Base-by-base conservation (phyloP, 2,113 vertebrate species). In the Tenebrosternarchus preto region DNA sequence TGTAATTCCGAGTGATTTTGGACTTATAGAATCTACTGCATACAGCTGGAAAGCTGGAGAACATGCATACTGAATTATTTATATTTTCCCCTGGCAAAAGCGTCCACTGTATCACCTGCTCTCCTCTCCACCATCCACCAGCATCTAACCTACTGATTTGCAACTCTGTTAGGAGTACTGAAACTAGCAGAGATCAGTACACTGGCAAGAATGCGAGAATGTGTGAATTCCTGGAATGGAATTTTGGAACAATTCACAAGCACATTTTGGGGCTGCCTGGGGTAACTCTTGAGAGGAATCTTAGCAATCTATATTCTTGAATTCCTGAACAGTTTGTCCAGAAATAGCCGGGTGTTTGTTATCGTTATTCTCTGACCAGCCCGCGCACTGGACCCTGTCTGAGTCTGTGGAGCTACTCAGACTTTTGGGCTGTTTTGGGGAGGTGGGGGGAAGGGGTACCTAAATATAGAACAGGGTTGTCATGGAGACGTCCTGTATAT, bases 401-500 rank as follows among this genome's bases (percentile, higher is more conserved):
- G 89, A 88, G 91, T 87, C 75, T 85, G 86, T 83, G 76, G 88
- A 87, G 64, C 77, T 71, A 29, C 71, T 72, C 36, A 56, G 71
- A 78, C 68, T 24, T 80, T 84, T 90, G 83, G 87, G 88, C 86
- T 91, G 90, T 91, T 85, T 80, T 89, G 91, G 90, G 89, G 89
- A 87, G 71, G 85, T 83, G 89, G 89, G 87, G 68, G 85, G 83
- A 79, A 76, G 90, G 87, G 88, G 87, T 89, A 85, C 87, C 86
- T 90, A 92, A 77, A 93, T 94, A 94, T 94, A 94, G 91, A 16
- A 3, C 77, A 82, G 0, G 67, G 92, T 94, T 91, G 90, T 90
- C 92, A 94, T 94, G 90, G 92, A 88, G 93, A 93, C 91, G 90
- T 93, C 92, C 91, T 88, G 88, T 92, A 88, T 89, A 82, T 78